Percentiles rank a stretch among this genome's conserved stretches.
These are phyloP conservation scores for Carassius auratus DNA, from an alignment of 2,113 vertebrate species.

Conservation along the genomic window DNA sequence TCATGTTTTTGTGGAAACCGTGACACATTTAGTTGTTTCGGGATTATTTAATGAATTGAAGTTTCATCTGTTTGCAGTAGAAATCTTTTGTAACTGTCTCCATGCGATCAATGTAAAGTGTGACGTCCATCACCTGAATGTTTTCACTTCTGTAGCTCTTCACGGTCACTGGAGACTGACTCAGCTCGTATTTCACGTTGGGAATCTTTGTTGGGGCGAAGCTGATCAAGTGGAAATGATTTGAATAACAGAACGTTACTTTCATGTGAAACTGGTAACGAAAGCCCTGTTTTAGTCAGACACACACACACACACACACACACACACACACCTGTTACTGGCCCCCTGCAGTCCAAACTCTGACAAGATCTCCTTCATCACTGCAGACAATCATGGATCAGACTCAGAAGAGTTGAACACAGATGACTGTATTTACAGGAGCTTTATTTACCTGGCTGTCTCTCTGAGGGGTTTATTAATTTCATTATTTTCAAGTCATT, in stretches of 20 bases:
- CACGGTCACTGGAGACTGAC: constrained; percentile 53
- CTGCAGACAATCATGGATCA: constrained; percentile 51
- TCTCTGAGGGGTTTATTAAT: constrained; percentile 75
- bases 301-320: constrained; percentile 36
- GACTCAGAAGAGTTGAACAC: neutral
- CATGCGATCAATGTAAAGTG: neutral
- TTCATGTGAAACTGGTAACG: constrained; percentile 42
- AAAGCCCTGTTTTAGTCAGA: constrained; percentile 12
- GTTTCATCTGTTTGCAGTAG: no score
- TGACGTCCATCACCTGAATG: constrained; percentile 60
- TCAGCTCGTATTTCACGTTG: constrained; percentile 76
- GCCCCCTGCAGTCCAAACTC: constrained; percentile 78
- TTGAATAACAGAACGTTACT: constrained; percentile 48
- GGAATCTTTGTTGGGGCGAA: constrained; percentile 77
- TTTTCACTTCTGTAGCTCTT: constrained; percentile 43
- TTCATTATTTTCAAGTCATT: constrained; percentile 75
- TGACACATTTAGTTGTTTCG: no score
- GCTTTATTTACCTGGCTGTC: constrained; percentile 74
- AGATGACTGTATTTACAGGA: neutral
- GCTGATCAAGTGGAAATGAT: constrained; percentile 56
- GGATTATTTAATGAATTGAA: neutral
- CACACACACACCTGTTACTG: constrained; percentile 72
- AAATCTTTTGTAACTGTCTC: neutral
- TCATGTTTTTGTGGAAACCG: neutral
- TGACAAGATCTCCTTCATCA: constrained; percentile 79